Evolutionary conservation across 64 coral and sea anemone genomes (phyloP), one percentile per base, ranked within the genome.

Genomic region (Stichodactyla mertensii): DNA sequence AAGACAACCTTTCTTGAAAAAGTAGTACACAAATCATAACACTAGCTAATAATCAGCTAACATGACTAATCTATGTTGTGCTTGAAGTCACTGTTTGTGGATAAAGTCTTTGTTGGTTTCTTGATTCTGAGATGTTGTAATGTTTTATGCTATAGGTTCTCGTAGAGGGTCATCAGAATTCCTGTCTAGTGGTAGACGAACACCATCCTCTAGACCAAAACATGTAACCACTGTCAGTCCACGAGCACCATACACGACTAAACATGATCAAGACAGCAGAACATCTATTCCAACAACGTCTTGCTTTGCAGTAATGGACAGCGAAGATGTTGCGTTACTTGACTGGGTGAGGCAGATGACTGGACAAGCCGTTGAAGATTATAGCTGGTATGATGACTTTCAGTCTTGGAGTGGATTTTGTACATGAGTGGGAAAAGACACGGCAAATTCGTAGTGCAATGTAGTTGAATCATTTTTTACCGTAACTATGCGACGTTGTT

Each of bases 331-430:
- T 52, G 85, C 22, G 56, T 19, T 87, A 4, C 67, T 92, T 23
- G 52, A 61, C 59, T 92, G 90, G 90, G 90, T 87, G 8, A 56
- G 84, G 55, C 70, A 64, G 22, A n/a, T 92, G 16, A 87, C 77
- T 55, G 59, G 78, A 55, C 57, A 67, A 71, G 45, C 45, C 20
- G 78, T 87, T 61, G n/a, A 23, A 31, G 90, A 70, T 24, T 92
- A 70, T 92, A 55, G 82, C 36, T 82, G 90, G 90, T 92, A 83
- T 45, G 36, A 45, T 45, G 36, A 45, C 36, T 45, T 45, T 45
- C 3, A 45, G 36, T 45, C 36, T 2, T 45, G 36, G 36, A 45
- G 36, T 45, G 36, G 36, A 45, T 45, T 45, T 45, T 2, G 36
- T 45, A 45, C 36, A 45, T 45, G 36, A 45, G 3, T 45, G 36